These are phyloP conservation scores for Budorcas taxicolor DNA, from an alignment of 2,113 vertebrate species.

Conservation along the genomic window DNA sequence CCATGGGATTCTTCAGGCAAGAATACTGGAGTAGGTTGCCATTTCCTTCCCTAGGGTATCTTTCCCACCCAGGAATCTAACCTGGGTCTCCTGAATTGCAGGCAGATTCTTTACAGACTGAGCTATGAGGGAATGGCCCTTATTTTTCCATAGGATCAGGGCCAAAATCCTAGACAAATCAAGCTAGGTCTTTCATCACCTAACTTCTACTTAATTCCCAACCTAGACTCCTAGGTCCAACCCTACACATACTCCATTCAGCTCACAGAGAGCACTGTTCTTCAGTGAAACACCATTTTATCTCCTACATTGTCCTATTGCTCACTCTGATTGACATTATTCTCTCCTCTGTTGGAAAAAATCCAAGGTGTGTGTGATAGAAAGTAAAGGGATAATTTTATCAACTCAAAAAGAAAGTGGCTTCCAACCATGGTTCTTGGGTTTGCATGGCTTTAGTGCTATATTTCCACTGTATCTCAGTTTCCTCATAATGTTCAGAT, in stretches of 20 bases:
- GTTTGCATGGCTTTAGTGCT: neutral
- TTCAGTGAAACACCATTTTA: neutral
- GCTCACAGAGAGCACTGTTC: neutral
- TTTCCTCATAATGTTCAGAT: neutral
- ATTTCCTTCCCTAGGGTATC: neutral
- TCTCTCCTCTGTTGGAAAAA: neutral
- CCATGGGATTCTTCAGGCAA: neutral
- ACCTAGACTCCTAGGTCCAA: neutral
- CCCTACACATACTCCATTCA: neutral
- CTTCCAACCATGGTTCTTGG: neutral
- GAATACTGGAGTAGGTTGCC: neutral
- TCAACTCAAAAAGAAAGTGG: neutral
- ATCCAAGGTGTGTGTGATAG: neutral
- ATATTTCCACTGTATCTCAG: neutral
- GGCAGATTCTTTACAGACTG: neutral
- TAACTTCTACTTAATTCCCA: fast-evolving
- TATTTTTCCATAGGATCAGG: neutral
- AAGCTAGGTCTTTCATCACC: neutral
- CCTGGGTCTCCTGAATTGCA: neutral
- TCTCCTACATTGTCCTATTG: neutral
- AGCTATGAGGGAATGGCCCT: neutral
- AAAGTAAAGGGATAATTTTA: neutral
- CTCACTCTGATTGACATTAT: neutral
- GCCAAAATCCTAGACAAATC: neutral
- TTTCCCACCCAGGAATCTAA: neutral